phyloP scores from a whole-genome alignment of 2,888 invertebrate species.

The Stenodera caucasica region DNA sequence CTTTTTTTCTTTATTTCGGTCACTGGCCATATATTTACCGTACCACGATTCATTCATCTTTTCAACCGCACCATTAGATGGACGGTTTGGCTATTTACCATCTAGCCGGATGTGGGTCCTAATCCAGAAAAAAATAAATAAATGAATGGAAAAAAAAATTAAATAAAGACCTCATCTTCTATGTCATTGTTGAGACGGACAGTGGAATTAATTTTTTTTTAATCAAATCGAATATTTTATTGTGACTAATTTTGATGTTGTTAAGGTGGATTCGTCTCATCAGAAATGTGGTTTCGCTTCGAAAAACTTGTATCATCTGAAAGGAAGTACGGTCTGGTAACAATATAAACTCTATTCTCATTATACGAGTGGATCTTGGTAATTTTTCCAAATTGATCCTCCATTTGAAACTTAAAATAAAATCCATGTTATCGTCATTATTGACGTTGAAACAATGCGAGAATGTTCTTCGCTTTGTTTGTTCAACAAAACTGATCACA shows the following conservation, averaged over 20 bases:
- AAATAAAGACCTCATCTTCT: too few relatives aligned
- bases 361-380: not conserved
- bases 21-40: not conserved
- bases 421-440: too few relatives aligned
- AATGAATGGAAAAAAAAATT: too few relatives aligned
- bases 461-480: too few relatives aligned
- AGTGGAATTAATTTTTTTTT: too few relatives aligned
- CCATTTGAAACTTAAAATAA: too few relatives aligned
- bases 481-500: too few relatives aligned
- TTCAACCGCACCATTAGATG: slow-evolving; percentile 35
- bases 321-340: slow-evolving; percentile 27
- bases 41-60: slow-evolving; percentile 32
- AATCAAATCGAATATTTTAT: too few relatives aligned
- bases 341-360: slow-evolving; percentile 4
- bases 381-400: not conserved
- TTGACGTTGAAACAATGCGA: too few relatives aligned
- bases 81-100: slow-evolving; percentile 32
- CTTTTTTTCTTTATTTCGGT: slow-evolving; percentile 13
- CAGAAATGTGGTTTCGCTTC: slow-evolving; percentile 26
- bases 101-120: slow-evolving; percentile 17
- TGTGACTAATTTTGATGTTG: not conserved
- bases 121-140: not conserved
- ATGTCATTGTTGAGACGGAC: too few relatives aligned
- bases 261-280: not conserved
- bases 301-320: slow-evolving; percentile 13